Percentiles rank a stretch among this genome's conserved stretches.
Conservation (phyloP, 2,888 invertebrate genomes). For the Patella caerulea region DNA sequence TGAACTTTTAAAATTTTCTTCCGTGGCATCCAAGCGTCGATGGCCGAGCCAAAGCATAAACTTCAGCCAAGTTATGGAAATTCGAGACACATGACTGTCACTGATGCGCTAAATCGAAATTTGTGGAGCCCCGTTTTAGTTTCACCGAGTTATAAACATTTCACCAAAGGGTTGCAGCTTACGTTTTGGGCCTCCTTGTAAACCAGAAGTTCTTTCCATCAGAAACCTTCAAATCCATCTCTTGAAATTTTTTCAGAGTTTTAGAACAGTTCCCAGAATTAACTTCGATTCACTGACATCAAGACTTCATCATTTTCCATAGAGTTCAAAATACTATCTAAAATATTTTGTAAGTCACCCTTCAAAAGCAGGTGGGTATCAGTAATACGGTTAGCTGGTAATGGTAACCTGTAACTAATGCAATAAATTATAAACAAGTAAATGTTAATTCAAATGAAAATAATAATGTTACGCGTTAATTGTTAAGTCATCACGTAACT, state of each 20-base stretch:
- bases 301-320: background rate
- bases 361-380: background rate
- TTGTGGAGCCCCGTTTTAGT: conserved; percentile 13
- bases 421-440: too few relatives aligned
- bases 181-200: background rate
- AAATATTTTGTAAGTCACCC: background rate
- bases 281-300: background rate
- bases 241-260: too few relatives aligned
- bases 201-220: background rate
- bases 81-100: conserved; percentile 11
- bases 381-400: background rate
- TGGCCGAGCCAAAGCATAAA: background rate
- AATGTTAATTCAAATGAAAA: too few relatives aligned
- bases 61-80: conserved; percentile 15
- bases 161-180: background rate
- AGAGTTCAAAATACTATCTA: background rate
- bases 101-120: conserved; percentile 12
- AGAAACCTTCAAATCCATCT: background rate
- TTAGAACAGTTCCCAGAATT: background rate
- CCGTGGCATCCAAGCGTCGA: conserved; percentile 13
- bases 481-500: too few relatives aligned
- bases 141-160: background rate
- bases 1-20: background rate
- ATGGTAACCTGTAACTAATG: background rate
- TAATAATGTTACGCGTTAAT: too few relatives aligned